Evolutionary conservation across 37 sponge, comb jelly and placozoan genomes (phyloP), one percentile per base, ranked within the genome.

Genomic region (Beroe ovata): DNA sequence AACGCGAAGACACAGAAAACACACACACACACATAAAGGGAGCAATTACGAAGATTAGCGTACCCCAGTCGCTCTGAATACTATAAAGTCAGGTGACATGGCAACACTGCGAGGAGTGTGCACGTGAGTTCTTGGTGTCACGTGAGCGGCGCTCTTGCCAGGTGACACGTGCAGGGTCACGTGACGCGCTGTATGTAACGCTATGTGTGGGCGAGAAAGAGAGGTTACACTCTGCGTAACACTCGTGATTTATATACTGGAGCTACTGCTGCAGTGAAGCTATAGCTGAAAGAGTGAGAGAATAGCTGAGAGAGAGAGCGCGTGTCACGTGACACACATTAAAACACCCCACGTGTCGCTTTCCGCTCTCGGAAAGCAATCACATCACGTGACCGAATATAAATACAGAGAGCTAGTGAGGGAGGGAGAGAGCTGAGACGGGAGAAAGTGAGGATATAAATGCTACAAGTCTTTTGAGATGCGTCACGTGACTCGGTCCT

Each of bases 11-110:
- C 54, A 47, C 54, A 47, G 54, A 11, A 62, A 62, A 20, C 29
- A 62, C 23, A 23, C 21, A 25, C 20, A 26, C 63, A 4, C 20
- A 26, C 21, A 77, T 20, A n/a, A 25, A 11, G 32, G 84, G 42
- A 77, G 84, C 47, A 42, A 77, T 77, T 42, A 77, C 84, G 41
- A 41, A 42, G 84, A 77, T 77, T 77, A 77, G 42, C 84, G 42
- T 41, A 42, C 23, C 84, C 38, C 22, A 1, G 54, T 77, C 84
- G 26, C 71, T 35, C 71, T 69, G 20, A 16, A 16, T 35, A 8
- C 71, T 69, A 19, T 63, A 62, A 32, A 30, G 69, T 66, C 69
- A 66, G 69, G 69, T 66, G 69, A 66, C 69, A 29, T 66, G 69
- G 69, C 69, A 66, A 66, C 69, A 66, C 69, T 29, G 69, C 29